These are phyloP conservation scores for Anticlea derivata DNA, from an alignment of 2,888 invertebrate genomes.

Conservation along the genomic window DNA sequence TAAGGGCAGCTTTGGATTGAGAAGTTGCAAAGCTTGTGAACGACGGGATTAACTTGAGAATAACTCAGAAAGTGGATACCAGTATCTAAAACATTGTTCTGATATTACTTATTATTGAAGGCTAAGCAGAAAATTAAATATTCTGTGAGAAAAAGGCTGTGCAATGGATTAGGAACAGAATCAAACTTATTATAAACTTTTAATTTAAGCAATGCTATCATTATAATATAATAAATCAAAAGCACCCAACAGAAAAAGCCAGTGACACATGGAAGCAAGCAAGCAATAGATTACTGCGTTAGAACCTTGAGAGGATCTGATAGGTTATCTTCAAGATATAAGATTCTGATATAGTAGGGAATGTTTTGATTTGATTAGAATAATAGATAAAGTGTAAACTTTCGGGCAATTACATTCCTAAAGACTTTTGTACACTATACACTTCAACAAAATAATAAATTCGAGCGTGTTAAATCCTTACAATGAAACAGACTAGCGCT, in stretches of 20 bases:
- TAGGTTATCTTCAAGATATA: conserved; percentile 4
- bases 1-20: conserved; percentile 43
- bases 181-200: conserved; percentile 29
- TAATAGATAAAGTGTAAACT: too few species aligned
- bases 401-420: conserved; percentile 18
- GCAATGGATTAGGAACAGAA: conserved; percentile 28
- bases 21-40: conserved; percentile 26
- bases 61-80: conserved; percentile 32
- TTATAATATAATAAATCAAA: too few species aligned
- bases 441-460: conserved; percentile 15
- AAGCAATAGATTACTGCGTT: conserved; percentile 20
- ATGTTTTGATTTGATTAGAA: conserved; percentile 21
- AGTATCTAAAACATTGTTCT: conserved; percentile 36
- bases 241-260: too few species aligned
- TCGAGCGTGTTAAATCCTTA: conserved; percentile 9
- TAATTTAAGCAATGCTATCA: too few species aligned
- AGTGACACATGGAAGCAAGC: too few species aligned
- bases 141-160: conserved; percentile 29
- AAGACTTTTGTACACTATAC: conserved; percentile 15
- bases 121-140: conserved; percentile 33
- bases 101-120: conserved; percentile 29
- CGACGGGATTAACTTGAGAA: conserved; percentile 24
- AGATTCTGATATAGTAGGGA: background rate
- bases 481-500: background rate
- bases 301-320: conserved; percentile 9